Evolutionary conservation across 1,140 invertebrate genomes (phyloP), one percentile per base, ranked within the genome.

Genomic region (Diabrotica virgifera): DNA sequence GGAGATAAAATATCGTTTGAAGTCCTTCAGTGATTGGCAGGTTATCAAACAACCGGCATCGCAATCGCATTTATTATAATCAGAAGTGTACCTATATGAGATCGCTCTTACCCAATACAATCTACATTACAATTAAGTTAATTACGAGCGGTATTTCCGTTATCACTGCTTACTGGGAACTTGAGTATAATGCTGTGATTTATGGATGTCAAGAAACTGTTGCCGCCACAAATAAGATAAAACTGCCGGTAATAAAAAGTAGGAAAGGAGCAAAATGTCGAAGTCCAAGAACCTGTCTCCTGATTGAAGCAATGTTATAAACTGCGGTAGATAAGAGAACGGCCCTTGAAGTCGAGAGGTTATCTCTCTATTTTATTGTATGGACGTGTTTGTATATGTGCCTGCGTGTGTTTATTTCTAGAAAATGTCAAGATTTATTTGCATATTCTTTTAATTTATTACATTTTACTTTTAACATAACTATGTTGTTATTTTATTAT

Each of bases 171-270:
- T 46, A n/a, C n/a, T 46, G 40, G n/a, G 40, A 46, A 46, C n/a
- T n/a, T n/a, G 6, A 46, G 8, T 46, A 46, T 46, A 46, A 46
- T 24, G 13, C 40, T 55, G 52, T 60, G 46, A 53, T 67, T 63
- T 13, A 57, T 58, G 56, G 55, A 63, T 56, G 56, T 64, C 54
- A 52, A 64, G 55, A 50, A 64, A 64, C 54, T 64, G 37, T 64
- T 64, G 35, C 56, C 50, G 56, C 11, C 50, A 59, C 37, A 57
- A 63, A 57, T 63, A 51, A 57, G 53, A 63, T 63, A 46, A 63
- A 57, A 63, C 46, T 51, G 38, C 50, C 11, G 13, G 24, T 64
- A 51, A 51, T 58, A 64, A 56, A 40, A 52, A 58, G 46, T 52
- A 37, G n/a, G 36, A 58, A 58, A 58, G 24, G 55, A 58, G 63